Base-by-base conservation (phyloP, 2,797 vertebrate genomes). In the Amblyopsis hoosieri region DNA sequence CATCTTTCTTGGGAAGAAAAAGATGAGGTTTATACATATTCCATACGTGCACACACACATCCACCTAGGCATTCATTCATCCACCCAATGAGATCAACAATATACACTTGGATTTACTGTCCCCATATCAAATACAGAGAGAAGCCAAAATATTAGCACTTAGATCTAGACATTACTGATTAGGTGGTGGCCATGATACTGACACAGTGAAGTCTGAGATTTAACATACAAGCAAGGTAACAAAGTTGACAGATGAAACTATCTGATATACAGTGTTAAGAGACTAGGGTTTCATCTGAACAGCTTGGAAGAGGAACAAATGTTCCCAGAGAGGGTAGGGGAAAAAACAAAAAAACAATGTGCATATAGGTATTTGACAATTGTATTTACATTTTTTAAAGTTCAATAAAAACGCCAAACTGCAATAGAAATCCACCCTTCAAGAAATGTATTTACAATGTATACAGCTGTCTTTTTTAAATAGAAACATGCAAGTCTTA, bases 401-500 rank as follows among this genome's bases (percentile, higher is more conserved):
- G 87, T 91, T 90, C 74, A 89, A 92, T 93, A 94, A 88, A 94
- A 93, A 92, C 91, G 87, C 90, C 87, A 85, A 90, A 89, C 83
- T 86, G 87, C 85, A 84, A 87, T 93, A 94, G 84, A 93, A 93
- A 93, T 90, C 86, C 87, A 91, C 89, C 89, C 87, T 91, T 91
- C 92, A 91, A 91, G 91, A 93, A 90, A 91, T 79, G 77, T 92
- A 92, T 94, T 87, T 93, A 93, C 93, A 93, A 80, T 92, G 91
- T 94, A 79, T 93, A 93, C 92, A 94, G 76, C 76, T 85, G 79
- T 75, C 79, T 77, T 89, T 89, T 91, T 94, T 93, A 93, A 93
- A 93, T 93, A 93, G 89, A 93, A 92, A 92, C 93, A 93, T 93
- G 92, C 92, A 89, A 90, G 89, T 91, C 89, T 92, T 92, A 86